Base-by-base conservation (phyloP, 2,888 invertebrate genomes). In the Amitus sp. region DNA sequence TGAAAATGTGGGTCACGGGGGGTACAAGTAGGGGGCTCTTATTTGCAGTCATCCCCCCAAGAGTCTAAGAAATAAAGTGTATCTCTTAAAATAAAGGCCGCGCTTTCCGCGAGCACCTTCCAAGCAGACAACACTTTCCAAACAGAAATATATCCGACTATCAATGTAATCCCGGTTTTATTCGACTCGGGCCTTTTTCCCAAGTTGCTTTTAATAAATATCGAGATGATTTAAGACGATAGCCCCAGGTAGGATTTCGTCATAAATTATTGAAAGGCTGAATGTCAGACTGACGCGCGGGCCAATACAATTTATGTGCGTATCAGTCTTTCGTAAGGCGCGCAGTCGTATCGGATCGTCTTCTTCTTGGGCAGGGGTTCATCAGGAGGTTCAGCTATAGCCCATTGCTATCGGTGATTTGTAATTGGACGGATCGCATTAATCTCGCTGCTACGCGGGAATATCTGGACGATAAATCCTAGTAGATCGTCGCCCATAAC, bases 391-490 rank as follows among this genome's bases (percentile, higher is more conserved):
- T 43, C 47, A 58, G 37, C n/a, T n/a, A n/a, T n/a, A 51, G 23
- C 42, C 47, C 48, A 40, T 54, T 42, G 45, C 28, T 60, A 61
- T 57, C 55, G 54, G 61, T 62, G 65, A 64, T 70, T 69, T 65
- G 66, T 70, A 71, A 71, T 70, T 71, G 68, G 64, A 63, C 56
- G 66, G 64, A 61, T 66, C 62, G 51, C 66, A 68, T 71, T 68
- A 69, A 69, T 69, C 67, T 61, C 54, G 48, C 40, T 47, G 52
- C 55, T 57, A 63, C 63, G 55, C 62, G 54, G 61, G 46, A 63
- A 64, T 55, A 65, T 60, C 62, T 52, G 49, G 52, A 56, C 61
- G 53, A 66, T 68, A 66, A 66, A 68, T 68, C 51, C 51, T 48
- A 56, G 57, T 37, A 70, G 71, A 72, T 72, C 69, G 70, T 67